These are phyloP conservation scores for Hypotaenidia philippensis DNA, from an alignment of 2,797 vertebrate species.

Conservation along the genomic window DNA sequence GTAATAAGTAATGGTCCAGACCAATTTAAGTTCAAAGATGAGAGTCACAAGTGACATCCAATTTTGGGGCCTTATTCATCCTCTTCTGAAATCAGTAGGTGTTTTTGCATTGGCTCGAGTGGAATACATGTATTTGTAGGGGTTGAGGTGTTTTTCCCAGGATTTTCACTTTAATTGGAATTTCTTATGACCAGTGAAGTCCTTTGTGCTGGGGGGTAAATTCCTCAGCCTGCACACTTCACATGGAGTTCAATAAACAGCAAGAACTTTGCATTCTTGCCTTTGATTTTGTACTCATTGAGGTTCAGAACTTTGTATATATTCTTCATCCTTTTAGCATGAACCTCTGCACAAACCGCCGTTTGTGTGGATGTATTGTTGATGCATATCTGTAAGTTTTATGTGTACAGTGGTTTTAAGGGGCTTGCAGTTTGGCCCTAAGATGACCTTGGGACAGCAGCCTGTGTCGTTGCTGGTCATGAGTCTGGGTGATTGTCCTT, in stretches of 20 bases:
- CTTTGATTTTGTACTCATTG: not conserved
- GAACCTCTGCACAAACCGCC: not conserved
- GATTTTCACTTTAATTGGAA: not conserved
- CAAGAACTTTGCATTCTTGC: not conserved
- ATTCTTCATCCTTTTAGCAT: not conserved
- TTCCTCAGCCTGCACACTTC: not conserved
- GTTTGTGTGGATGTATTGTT: not conserved
- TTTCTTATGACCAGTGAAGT: not conserved
- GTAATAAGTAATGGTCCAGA: not conserved
- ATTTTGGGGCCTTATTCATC: not conserved
- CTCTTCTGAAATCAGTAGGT: not conserved
- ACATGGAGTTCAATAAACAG: not conserved
- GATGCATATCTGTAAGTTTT: not conserved
- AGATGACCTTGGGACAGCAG: slow-evolving; percentile 35
- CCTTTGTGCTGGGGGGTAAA: not conserved
- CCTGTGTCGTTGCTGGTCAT: not conserved
- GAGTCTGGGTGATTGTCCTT: not conserved
- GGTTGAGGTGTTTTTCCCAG: not conserved
- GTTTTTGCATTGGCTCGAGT: not conserved
- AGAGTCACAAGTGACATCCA: not conserved
- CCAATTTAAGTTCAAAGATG: slow-evolving; percentile 3
- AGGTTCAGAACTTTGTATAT: not conserved
- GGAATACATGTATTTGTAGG: not conserved
- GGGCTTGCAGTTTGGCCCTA: not conserved
- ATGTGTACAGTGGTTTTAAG: not conserved